phyloP scores from a whole-genome alignment of 2,888 invertebrate genomes.

The Drosophila anomelani region DNA sequence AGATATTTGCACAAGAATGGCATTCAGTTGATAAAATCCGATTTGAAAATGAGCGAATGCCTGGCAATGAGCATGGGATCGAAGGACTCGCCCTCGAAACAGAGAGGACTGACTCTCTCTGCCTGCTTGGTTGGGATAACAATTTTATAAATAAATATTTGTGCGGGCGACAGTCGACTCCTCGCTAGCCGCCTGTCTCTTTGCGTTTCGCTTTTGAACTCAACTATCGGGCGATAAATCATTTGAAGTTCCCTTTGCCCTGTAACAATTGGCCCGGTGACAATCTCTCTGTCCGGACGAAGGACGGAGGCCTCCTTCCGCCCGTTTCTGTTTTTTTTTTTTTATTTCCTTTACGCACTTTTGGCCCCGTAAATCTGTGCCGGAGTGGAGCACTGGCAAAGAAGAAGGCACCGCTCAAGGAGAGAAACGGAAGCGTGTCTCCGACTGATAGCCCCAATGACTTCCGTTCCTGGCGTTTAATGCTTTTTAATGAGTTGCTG shows the following conservation, averaged over 20 bases:
- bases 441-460: constrained; percentile 76
- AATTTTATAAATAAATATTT: constrained; percentile 80
- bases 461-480: constrained; percentile 78
- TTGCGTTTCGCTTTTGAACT: constrained; percentile 76
- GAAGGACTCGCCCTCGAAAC: constrained; percentile 11
- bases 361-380: constrained; percentile 51
- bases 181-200: constrained; percentile 26
- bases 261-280: constrained; percentile 74
- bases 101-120: neutral
- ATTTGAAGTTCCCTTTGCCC: constrained; percentile 71
- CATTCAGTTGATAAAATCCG: constrained; percentile 82
- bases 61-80: constrained; percentile 73
- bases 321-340: constrained; percentile 6
- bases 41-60: constrained; percentile 83
- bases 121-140: constrained; percentile 67
- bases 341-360: constrained; percentile 36
- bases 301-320: constrained; percentile 6
- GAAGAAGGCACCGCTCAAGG: constrained; percentile 52
- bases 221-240: constrained; percentile 79
- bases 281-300: constrained; percentile 62
- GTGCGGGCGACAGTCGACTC: constrained; percentile 53
- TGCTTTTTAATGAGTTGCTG: constrained; percentile 77
- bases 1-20: constrained; percentile 82
- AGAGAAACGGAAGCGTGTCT: constrained; percentile 74
- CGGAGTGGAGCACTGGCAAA: constrained; percentile 6